phyloP scores from a whole-genome alignment of 2,797 vertebrate genomes.

The Ceryle rudis region DNA sequence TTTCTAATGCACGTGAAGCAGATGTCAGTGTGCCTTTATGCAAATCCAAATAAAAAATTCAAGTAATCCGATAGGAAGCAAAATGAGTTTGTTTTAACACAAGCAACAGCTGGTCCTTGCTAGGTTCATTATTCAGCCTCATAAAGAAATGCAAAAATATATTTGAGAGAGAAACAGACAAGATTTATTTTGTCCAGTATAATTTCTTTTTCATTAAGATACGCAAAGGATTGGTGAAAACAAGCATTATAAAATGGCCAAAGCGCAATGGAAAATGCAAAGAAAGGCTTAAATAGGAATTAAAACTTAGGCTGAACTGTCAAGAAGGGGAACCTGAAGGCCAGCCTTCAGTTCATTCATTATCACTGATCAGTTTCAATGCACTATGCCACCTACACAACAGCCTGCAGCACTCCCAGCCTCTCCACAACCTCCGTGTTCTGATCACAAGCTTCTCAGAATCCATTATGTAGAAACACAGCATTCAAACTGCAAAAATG shows the following conservation, averaged over 20 bases:
- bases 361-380: background rate
- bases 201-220: background rate
- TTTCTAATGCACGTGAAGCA: background rate
- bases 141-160: background rate
- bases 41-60: constrained; percentile 14
- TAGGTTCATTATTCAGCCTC: constrained; percentile 15
- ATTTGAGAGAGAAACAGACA: background rate
- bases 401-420: background rate
- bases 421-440: background rate
- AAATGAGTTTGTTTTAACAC: constrained; percentile 36
- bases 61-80: constrained; percentile 13
- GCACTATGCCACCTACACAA: background rate
- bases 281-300: background rate
- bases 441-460: background rate
- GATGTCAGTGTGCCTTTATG: background rate
- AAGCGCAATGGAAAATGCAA: background rate
- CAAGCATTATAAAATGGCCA: background rate
- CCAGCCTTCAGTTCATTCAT: background rate
- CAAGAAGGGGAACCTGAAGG: background rate
- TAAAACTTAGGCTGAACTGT: background rate
- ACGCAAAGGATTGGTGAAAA: background rate
- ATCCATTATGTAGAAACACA: background rate
- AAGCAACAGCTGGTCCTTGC: constrained; percentile 45
- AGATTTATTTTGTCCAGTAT: background rate
- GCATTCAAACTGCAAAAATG: background rate